A percentile compares a stretch with the other conserved stretches of the same genome.
phyloP scores from a whole-genome alignment of 2,888 invertebrate genomes.

The Aporophyla nigra region DNA sequence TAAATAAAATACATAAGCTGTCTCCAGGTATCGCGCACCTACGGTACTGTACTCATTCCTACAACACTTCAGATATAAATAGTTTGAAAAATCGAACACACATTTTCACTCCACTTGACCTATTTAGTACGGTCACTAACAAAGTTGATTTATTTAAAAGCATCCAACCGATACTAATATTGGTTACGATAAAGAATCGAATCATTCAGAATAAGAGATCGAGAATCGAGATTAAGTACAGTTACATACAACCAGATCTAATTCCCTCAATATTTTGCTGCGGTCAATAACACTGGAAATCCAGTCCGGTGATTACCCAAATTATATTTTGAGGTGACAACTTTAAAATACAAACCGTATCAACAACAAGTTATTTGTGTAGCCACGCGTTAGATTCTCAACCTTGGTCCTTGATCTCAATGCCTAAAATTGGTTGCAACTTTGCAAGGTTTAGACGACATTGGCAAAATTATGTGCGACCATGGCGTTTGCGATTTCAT shows the following conservation, averaged over 20 bases:
- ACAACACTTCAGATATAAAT: constrained; percentile 57
- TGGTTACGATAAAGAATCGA: constrained; percentile 24
- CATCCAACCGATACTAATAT: constrained; percentile 35
- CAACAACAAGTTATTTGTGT: constrained; percentile 31
- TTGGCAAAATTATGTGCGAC: constrained; percentile 37
- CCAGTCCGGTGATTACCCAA: constrained; percentile 40
- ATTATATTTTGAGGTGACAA: constrained; percentile 42
- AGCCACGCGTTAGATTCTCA: constrained; percentile 33
- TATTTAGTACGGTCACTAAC: constrained; percentile 55
- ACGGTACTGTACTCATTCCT: constrained; percentile 29
- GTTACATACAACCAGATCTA: constrained; percentile 42
- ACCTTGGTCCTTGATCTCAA: constrained; percentile 47
- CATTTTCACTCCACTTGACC: constrained; percentile 56
- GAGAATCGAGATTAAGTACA: constrained; percentile 34
- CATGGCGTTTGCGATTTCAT: constrained; percentile 56
- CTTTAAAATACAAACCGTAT: constrained; percentile 29
- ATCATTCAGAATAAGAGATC: constrained; percentile 17
- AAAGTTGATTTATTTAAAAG: constrained; percentile 53
- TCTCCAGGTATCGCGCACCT: constrained; percentile 40
- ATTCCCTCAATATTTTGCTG: constrained; percentile 38
- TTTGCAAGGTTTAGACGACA: constrained; percentile 42
- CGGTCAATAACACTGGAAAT: constrained; percentile 47
- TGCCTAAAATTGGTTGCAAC: constrained; percentile 40
- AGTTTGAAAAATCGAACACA: constrained; percentile 53
- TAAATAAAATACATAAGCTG: constrained; percentile 13